Conservation (phyloP, 2,888 invertebrate species). For the Netelia melanura region DNA sequence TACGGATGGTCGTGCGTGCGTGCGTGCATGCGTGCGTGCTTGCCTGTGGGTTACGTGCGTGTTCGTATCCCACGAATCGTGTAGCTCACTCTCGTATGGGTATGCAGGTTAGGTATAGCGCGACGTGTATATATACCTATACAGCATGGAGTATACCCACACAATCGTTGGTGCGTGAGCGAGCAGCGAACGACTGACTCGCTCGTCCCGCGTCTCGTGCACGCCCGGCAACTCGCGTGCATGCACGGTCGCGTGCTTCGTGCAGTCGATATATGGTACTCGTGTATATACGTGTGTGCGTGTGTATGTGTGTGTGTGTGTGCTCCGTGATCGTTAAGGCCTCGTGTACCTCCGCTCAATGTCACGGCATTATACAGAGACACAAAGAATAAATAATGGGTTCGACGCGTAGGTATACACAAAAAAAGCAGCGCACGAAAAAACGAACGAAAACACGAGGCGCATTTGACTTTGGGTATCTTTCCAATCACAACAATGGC, state of each 20-base stretch:
- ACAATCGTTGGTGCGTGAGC: conserved; percentile 36
- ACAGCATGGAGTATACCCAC: background rate
- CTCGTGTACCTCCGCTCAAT: conserved; percentile 21
- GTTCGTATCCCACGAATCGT: conserved; percentile 37
- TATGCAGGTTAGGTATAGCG: no score
- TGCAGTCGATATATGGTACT: conserved; percentile 57
- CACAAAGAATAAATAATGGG: no score
- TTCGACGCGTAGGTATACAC: no score
- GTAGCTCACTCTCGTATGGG: background rate
- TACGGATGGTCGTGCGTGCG: conserved; percentile 66
- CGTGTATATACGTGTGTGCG: conserved; percentile 11
- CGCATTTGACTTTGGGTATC: no score
- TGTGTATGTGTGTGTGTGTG: conserved; percentile 57
- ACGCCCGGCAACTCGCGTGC: conserved; percentile 69
- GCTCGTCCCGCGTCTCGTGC: conserved; percentile 36
- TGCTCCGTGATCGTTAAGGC: conserved; percentile 73
- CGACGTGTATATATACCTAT: background rate
- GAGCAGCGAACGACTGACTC: conserved; percentile 7
- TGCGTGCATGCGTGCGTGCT: conserved; percentile 66
- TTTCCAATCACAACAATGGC: no score
- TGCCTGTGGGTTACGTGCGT: conserved; percentile 60
- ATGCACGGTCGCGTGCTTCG: conserved; percentile 75
- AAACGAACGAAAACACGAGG: no score
- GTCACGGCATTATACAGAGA: conserved; percentile 1
- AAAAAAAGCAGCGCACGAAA: no score